phyloP scores from a whole-genome alignment of 2,888 invertebrate species.

The Podotricha telesiphe region DNA sequence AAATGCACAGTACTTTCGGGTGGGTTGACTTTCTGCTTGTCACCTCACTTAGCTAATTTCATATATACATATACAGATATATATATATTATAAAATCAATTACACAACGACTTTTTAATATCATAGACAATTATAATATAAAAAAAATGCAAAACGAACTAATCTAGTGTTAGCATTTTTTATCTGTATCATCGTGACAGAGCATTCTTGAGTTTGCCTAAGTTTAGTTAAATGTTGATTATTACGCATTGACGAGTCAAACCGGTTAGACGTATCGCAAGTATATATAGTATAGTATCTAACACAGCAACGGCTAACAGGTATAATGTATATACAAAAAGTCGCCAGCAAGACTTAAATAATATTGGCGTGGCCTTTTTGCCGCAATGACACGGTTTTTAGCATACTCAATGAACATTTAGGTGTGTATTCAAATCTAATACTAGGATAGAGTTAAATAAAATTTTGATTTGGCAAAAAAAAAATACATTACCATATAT shows the following conservation, averaged over 20 bases:
- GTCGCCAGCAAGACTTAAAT: background rate
- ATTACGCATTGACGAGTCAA: conserved; percentile 2
- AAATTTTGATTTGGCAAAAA: background rate
- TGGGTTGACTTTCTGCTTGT: too few species aligned
- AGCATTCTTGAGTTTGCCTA: background rate
- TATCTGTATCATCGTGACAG: background rate
- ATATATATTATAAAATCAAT: background rate
- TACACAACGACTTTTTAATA: background rate
- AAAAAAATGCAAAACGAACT: background rate
- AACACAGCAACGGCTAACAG: background rate
- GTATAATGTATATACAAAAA: background rate
- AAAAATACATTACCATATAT: too few species aligned
- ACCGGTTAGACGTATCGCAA: background rate
- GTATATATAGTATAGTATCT: too few species aligned
- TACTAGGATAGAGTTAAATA: background rate
- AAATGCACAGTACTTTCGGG: too few species aligned
- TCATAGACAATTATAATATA: background rate
- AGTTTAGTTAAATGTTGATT: conserved; percentile 9
- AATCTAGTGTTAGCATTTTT: background rate
- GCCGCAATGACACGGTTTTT: background rate
- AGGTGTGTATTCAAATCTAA: background rate
- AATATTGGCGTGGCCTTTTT: background rate
- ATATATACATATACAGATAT: background rate
- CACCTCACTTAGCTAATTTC: too few species aligned
- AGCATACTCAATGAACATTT: background rate